phyloP scores from a whole-genome alignment of 1,140 invertebrate species.

The Saxidomus purpurata region DNA sequence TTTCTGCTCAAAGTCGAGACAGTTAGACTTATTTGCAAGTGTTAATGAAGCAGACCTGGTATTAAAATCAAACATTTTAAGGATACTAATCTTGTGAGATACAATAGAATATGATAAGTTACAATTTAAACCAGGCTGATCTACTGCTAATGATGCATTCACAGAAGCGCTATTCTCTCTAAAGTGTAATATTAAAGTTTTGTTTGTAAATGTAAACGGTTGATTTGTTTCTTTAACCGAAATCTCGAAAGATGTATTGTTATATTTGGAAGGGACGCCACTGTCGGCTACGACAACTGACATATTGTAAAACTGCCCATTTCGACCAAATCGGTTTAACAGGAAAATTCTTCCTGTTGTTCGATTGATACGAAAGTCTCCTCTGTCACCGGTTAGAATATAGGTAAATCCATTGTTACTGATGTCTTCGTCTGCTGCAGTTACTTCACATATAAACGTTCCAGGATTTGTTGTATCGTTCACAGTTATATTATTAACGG shows the following conservation, averaged over 20 bases:
- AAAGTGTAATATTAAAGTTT: too few relatives aligned
- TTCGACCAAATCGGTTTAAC: background rate
- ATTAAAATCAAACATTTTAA: background rate
- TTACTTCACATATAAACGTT: background rate
- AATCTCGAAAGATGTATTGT: background rate
- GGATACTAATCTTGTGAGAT: too few relatives aligned
- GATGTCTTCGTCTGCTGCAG: background rate
- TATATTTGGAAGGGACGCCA: background rate
- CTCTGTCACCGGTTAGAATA: background rate
- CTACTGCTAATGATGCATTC: too few relatives aligned
- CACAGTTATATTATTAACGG: background rate
- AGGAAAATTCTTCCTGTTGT: background rate
- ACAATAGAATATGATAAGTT: too few relatives aligned
- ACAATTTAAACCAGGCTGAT: too few relatives aligned
- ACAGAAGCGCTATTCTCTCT: too few relatives aligned
- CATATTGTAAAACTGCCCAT: background rate
- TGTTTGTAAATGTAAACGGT: too few relatives aligned
- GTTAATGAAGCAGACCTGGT: background rate
- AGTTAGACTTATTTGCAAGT: background rate
- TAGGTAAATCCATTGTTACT: slow-evolving; percentile 12
- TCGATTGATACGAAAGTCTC: slow-evolving; percentile 25
- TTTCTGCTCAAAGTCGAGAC: background rate
- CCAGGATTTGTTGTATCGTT: background rate
- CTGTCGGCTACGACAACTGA: slow-evolving; percentile 2
- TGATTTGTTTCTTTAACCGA: background rate